Evolutionary conservation across 2,888 invertebrate genomes (phyloP).

Genomic region (Lithosia quadra): DNA sequence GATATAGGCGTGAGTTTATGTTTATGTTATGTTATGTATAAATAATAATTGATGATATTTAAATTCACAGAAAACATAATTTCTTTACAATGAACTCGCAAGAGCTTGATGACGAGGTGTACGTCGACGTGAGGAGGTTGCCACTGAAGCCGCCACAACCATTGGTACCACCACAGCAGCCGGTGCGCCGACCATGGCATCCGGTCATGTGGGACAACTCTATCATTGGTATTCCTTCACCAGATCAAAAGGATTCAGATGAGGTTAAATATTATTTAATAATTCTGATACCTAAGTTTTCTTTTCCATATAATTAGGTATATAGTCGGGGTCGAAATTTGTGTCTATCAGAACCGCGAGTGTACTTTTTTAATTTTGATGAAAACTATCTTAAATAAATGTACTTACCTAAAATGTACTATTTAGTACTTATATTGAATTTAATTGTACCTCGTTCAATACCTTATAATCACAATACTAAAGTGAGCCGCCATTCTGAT

Average conservation of each 20-base stretch:
- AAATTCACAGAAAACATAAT: conserved; percentile 27
- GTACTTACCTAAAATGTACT: too few species aligned
- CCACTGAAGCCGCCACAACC: conserved; percentile 83
- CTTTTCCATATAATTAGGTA: neutral
- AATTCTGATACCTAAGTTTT: neutral
- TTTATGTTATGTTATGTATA: too few species aligned
- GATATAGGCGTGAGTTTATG: too few species aligned
- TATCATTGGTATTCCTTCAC: conserved; percentile 71
- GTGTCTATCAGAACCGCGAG: too few species aligned
- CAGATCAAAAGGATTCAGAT: conserved; percentile 59
- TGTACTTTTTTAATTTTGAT: too few species aligned
- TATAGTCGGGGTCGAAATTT: too few species aligned
- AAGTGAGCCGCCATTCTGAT: too few species aligned
- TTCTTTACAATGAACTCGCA: conserved; percentile 45
- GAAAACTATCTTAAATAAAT: too few species aligned
- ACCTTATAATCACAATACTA: too few species aligned
- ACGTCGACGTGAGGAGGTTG: conserved; percentile 76
- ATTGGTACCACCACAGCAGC: conserved; percentile 78
- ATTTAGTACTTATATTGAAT: too few species aligned
- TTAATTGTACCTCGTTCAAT: too few species aligned
- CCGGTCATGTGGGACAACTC: conserved; percentile 88
- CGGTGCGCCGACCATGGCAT: conserved; percentile 88
- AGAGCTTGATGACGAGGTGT: conserved; percentile 70
- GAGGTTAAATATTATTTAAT: conserved; percentile 44
- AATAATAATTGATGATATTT: neutral